Evolutionary conservation across 2,797 vertebrate genomes (phyloP).

Genomic region (Sebastes vulpes): DNA sequence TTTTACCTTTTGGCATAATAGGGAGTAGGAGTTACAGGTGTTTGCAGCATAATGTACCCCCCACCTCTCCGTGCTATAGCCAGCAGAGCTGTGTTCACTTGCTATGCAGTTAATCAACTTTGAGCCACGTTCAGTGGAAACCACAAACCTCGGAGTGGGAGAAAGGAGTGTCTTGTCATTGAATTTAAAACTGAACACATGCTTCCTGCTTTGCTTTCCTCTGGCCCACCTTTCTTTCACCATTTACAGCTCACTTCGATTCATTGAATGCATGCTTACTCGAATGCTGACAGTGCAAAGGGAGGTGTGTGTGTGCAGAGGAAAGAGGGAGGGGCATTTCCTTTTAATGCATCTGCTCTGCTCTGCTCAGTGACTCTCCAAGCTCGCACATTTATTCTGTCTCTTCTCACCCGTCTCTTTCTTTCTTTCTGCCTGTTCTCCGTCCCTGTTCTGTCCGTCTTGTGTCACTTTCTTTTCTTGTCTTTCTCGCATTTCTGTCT

Average conservation of each 20-base stretch:
- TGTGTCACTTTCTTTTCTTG: slow-evolving; percentile 44
- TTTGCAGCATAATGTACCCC: not conserved
- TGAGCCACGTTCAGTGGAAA: slow-evolving; percentile 12
- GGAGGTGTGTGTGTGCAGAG: slow-evolving; percentile 28
- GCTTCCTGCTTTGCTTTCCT: slow-evolving; percentile 5
- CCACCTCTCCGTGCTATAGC: not conserved
- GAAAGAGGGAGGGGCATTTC: slow-evolving; percentile 75
- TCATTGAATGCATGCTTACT: slow-evolving; percentile 65
- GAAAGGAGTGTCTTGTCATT: slow-evolving; percentile 20
- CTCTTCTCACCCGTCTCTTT: slow-evolving; percentile 31
- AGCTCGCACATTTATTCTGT: slow-evolving; percentile 72
- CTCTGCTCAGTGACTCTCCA: slow-evolving; percentile 66
- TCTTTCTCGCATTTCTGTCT: slow-evolving; percentile 35
- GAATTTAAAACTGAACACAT: slow-evolving; percentile 24
- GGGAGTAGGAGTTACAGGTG: not conserved
- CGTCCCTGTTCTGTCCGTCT: slow-evolving; percentile 41
- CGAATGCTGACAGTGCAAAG: slow-evolving; percentile 73
- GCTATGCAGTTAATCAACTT: not conserved
- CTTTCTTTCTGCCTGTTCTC: slow-evolving; percentile 21
- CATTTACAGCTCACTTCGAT: slow-evolving; percentile 52
- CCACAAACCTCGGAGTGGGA: not conserved
- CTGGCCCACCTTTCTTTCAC: slow-evolving; percentile 24
- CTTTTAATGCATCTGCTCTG: slow-evolving; percentile 76
- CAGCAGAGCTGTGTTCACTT: not conserved
- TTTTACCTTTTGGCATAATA: not conserved